A percentile compares a stretch with the other conserved stretches of the same genome.
Conservation (phyloP, 1,140 invertebrate species). For the Varroa destructor region DNA sequence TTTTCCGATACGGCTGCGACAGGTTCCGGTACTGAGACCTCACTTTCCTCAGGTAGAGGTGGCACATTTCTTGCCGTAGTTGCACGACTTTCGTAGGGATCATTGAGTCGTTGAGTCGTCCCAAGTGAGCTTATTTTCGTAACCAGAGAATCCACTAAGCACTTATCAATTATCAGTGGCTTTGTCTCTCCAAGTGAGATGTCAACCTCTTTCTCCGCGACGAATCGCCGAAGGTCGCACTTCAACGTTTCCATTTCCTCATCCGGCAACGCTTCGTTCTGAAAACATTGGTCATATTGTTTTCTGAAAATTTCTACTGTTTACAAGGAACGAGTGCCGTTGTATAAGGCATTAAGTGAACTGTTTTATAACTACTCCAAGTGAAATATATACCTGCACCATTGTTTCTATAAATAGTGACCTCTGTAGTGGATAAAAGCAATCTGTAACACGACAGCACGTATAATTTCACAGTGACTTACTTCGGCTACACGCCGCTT, state of each 20-base stretch:
- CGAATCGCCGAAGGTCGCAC: neutral
- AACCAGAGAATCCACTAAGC: neutral
- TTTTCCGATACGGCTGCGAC: neutral
- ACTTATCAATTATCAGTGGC: neutral
- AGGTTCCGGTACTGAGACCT: neutral
- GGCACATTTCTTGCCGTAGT: conserved; percentile 5
- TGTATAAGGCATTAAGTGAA: too few relatives aligned
- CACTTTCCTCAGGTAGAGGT: conserved; percentile 2
- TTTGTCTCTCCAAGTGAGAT: conserved; percentile 15
- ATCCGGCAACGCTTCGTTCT: conserved; percentile 4
- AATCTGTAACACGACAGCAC: too few relatives aligned
- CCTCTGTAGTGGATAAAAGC: too few relatives aligned
- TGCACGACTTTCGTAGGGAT: neutral
- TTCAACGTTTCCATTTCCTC: conserved; percentile 11
- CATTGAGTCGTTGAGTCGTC: neutral
- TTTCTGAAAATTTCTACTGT: too few relatives aligned
- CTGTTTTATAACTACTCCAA: too few relatives aligned
- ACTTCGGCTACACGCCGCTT: conserved; percentile 5
- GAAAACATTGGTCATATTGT: neutral
- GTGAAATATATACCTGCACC: too few relatives aligned
- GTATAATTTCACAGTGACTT: neutral
- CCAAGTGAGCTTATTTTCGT: neutral
- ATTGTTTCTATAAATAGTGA: too few relatives aligned
- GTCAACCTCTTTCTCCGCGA: conserved; percentile 17
- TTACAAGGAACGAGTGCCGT: too few relatives aligned